Evolutionary conservation across 2,888 invertebrate genomes (phyloP), one percentile per base, ranked within the genome.

Genomic region (Yponomeuta plumbellus): DNA sequence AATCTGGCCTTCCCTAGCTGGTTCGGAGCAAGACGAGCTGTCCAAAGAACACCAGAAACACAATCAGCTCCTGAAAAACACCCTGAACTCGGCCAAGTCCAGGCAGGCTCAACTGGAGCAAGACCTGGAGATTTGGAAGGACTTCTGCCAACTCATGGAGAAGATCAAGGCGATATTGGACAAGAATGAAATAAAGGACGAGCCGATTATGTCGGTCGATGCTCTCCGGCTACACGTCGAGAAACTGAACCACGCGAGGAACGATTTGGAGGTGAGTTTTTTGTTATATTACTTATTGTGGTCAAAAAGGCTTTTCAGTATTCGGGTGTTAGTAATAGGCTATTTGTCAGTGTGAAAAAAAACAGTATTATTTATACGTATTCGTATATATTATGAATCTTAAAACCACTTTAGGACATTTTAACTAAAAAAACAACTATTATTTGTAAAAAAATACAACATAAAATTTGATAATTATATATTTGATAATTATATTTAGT

Each of bases 1-100:
- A 76, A 97, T 97, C 67, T 97, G 97, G 96, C 95, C 97, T 0
- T 97, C 97, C 0, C 84, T 97, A 40, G 94, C 94, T 34, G 92
- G 94, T 10, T 92, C 94, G 22, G 97, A 97, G 75, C 97, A 97
- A 74, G 96, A 97, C 71, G 96, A 96, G 74, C 83, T 98, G 17
- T 95, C 96, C 13, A 93, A 94, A 39, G 96, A 97, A 73, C 94
- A 96, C 72, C 95, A 96, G 70, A 94, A 95, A 71, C 94, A 96
- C 77, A 96, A 95, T 59, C 96, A 97, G 74, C 85, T 95, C 56
- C 81, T 97, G 72, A 96, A 97, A 79, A 96, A 96, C 73, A 96
- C 96, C 0, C 84, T 97, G 70, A 96, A 96, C 77, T 94, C 95
- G 3, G 97, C 97, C 0, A 96, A 96, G 75, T 95, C 95, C 0